Percentiles rank a stretch among this genome's conserved stretches.
Conservation (phyloP, 2,113 vertebrate genomes). For the Anthoscopus minutus region DNA sequence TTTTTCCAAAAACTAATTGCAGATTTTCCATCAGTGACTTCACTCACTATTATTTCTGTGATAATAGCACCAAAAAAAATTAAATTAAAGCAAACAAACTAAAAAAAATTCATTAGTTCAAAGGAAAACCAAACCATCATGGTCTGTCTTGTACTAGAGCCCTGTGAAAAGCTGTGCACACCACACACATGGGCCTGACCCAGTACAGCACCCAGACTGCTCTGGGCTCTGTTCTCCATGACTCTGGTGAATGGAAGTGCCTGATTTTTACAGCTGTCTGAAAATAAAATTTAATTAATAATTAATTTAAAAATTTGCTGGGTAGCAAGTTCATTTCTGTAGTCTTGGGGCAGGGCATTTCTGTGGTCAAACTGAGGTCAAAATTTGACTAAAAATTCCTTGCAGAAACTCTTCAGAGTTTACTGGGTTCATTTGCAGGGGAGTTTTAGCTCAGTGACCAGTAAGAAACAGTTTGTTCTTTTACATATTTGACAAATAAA, state of each 20-base stretch:
- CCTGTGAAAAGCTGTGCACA: fast-evolving
- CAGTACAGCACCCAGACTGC: not conserved
- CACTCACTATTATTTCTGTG: not conserved
- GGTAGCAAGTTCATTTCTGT: not conserved
- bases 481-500: not conserved
- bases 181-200: not conserved
- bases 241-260: not conserved
- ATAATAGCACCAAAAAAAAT: not conserved
- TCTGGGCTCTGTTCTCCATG: fast-evolving
- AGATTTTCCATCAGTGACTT: not conserved
- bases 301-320: not conserved
- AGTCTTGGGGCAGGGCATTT: not conserved
- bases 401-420: not conserved
- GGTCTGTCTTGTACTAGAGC: not conserved
- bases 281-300: not conserved
- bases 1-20: slow-evolving; percentile 13
- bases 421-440: not conserved
- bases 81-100: too few species aligned
- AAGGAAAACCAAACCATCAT: not conserved
- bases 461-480: not conserved
- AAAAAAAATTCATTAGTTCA: not conserved
- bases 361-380: not conserved
- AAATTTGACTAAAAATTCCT: not conserved
- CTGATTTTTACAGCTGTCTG: not conserved
- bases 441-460: not conserved